A percentile compares a stretch with the other conserved stretches of the same genome.
Conservation (phyloP, 1,140 invertebrate genomes). For the Dendroctonus valens region DNA sequence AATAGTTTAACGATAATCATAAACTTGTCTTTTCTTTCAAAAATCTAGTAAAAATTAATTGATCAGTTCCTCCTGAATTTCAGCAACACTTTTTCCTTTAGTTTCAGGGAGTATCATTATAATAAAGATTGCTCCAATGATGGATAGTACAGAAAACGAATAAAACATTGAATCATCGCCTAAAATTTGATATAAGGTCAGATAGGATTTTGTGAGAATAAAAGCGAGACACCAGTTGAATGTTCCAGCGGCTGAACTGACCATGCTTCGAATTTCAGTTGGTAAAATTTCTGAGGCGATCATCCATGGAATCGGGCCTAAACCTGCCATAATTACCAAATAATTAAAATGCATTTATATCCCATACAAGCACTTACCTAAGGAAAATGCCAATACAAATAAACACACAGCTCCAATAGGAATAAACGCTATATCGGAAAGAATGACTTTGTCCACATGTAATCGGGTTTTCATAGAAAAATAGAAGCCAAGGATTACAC, state of each 20-base stretch:
- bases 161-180: slow-evolving; percentile 60
- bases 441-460: slow-evolving; percentile 31
- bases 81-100: slow-evolving; percentile 68
- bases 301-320: slow-evolving; percentile 79
- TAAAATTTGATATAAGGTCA: slow-evolving; percentile 51
- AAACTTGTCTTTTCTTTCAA: too few relatives aligned
- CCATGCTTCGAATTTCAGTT: slow-evolving; percentile 72
- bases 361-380: neutral
- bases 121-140: slow-evolving; percentile 63
- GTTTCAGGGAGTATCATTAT: slow-evolving; percentile 74
- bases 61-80: slow-evolving; percentile 64
- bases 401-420: slow-evolving; percentile 70
- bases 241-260: slow-evolving; percentile 68
- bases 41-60: neutral
- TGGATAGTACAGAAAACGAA: slow-evolving; percentile 61
- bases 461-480: slow-evolving; percentile 56
- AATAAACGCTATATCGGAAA: slow-evolving; percentile 55
- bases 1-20: too few relatives aligned
- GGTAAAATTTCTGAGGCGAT: slow-evolving; percentile 75
- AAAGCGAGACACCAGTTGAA: slow-evolving; percentile 82
- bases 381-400: slow-evolving; percentile 74
- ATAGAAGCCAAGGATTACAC: slow-evolving; percentile 66
- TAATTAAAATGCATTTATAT: neutral
- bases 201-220: slow-evolving; percentile 73
- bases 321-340: slow-evolving; percentile 56